Percentiles rank a stretch among this genome's conserved stretches.
Evolutionary conservation across 1,140 invertebrate genomes (phyloP).

Genomic region (Danaus plexippus): DNA sequence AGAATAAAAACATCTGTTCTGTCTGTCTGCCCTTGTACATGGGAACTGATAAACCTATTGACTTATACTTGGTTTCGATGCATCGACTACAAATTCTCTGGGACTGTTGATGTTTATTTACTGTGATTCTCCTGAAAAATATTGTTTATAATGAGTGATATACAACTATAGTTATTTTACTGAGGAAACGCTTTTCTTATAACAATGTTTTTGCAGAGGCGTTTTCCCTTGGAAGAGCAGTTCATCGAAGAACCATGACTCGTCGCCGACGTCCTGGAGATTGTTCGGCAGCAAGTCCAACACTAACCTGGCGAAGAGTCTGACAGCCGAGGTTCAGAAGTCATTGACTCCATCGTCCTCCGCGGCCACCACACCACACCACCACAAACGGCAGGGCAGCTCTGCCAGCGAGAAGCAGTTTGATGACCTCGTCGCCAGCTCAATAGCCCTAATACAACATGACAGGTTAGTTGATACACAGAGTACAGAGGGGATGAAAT

Average conservation of each 20-base stretch:
- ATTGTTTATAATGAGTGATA: too few species aligned
- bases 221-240: slow-evolving; percentile 77
- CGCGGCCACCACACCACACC: slow-evolving; percentile 56
- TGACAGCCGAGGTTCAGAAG: slow-evolving; percentile 40
- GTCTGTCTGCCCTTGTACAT: too few species aligned
- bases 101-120: too few species aligned
- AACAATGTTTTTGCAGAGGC: slow-evolving; percentile 70
- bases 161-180: too few species aligned
- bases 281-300: slow-evolving; percentile 59
- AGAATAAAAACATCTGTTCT: too few species aligned
- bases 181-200: too few species aligned
- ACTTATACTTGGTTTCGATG: too few species aligned
- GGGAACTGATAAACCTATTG: too few species aligned
- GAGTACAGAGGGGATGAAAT: too few species aligned
- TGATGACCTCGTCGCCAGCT: slow-evolving; percentile 74
- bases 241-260: slow-evolving; percentile 43
- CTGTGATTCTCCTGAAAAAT: too few species aligned
- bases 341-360: slow-evolving; percentile 55
- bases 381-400: slow-evolving; percentile 63
- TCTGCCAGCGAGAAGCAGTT: slow-evolving; percentile 69
- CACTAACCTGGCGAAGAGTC: slow-evolving; percentile 42
- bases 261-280: slow-evolving; percentile 35
- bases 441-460: slow-evolving; percentile 75
- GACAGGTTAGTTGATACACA: slow-evolving; percentile 63
- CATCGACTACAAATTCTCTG: too few species aligned